A percentile compares a stretch with the other conserved stretches of the same genome.
These are phyloP conservation scores for Lasiurus borealis DNA, from an alignment of 2,113 vertebrate genomes.

Conservation along the genomic window DNA sequence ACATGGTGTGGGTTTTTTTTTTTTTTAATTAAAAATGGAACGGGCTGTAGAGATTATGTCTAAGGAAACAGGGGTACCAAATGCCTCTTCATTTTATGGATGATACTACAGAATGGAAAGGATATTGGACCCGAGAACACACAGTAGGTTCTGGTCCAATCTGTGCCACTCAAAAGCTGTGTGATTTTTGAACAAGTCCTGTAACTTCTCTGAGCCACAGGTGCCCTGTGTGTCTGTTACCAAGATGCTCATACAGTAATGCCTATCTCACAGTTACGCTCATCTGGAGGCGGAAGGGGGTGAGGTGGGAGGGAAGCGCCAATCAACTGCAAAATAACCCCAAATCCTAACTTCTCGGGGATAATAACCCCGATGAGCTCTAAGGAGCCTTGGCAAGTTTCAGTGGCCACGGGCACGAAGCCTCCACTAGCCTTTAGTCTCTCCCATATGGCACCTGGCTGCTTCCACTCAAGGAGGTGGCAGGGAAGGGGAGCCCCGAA, in stretches of 20 bases:
- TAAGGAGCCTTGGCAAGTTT: not conserved
- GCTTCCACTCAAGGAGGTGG: not conserved
- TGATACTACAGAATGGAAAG: conserved; percentile 1
- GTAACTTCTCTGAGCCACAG: conserved; percentile 59
- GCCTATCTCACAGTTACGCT: not conserved
- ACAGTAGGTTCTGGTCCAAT: not conserved
- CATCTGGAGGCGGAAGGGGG: not conserved
- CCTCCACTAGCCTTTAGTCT: not conserved
- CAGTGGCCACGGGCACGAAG: not conserved
- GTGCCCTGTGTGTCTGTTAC: conserved; percentile 31
- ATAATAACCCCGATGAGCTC: not conserved
- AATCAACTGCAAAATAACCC: conserved; percentile 5
- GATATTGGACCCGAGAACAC: conserved; percentile 3
- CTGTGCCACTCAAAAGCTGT: not conserved
- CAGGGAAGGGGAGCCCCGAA: not conserved
- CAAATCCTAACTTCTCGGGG: conserved; percentile 20
- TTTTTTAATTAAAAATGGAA: not conserved
- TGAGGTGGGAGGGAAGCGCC: not conserved
- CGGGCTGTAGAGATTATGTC: not conserved
- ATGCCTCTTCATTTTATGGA: not conserved
- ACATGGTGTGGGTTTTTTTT: not conserved
- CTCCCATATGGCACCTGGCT: not conserved
- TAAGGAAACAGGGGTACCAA: not conserved
- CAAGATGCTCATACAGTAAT: not conserved
- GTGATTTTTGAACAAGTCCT: not conserved